Base-by-base conservation (phyloP, 2,113 vertebrate species). In the Ardeotis arabs region DNA sequence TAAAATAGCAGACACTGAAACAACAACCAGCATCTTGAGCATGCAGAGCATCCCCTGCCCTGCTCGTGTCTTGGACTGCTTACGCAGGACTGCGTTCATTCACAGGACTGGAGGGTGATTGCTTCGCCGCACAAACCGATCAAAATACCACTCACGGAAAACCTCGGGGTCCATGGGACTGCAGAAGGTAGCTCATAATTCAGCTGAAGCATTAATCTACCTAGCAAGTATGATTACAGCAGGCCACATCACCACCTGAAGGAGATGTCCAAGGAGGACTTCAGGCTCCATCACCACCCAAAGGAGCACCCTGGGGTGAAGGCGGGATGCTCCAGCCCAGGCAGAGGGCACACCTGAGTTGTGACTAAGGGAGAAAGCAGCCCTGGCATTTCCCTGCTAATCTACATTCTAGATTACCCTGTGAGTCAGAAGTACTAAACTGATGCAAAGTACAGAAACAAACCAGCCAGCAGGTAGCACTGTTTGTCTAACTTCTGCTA, bases 401-500 rank as follows among this genome's bases (percentile, higher is more conserved):
- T 41, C n/a, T 67, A 45, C 11, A 21, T 78, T 11, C 56, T 24
- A 37, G 73, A 87, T 78, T 68, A 60, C 19, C 33, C 55, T 35
- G 1, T 70, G 75, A 93, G 55, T 90, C 85, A 95, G 29, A 74
- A 83, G 45, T 12, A 79, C n/a, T 3, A 2, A 75, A 53, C 3
- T 1, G 66, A 59, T 8, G 21, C 28, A 11, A 56, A 47, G 52
- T 22, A 50, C 5, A 14, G 63, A 68, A 69, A 56, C 33, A 78
- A 64, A 72, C 11, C 12, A 1, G 84, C 69, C 94, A 93, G 87
- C 94, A 97, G 91, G 89, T 59, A 92, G 91, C 87, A 95, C 66
- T 75, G 86, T 96, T 47, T 50, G 64, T 69, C 85, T 10, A 63
- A 56, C 29, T 77, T 63, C 67, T 63, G 25, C 6, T 23, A 52